Conservation (phyloP, 1,140 invertebrate genomes). For the Nomia melanderi region DNA sequence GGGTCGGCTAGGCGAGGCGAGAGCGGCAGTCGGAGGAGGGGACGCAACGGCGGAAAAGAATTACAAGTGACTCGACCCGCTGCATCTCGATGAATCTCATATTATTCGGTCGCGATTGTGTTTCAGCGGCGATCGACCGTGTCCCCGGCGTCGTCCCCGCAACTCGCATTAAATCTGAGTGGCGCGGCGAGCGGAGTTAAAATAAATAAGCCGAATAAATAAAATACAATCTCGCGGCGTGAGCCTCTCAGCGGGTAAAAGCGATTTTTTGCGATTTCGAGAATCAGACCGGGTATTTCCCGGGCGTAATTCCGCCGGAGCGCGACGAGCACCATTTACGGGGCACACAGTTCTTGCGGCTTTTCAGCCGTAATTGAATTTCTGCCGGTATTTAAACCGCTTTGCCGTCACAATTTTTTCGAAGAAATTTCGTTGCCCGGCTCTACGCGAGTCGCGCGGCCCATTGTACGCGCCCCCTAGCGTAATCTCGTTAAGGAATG, state of each 20-base stretch:
- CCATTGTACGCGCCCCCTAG: background rate
- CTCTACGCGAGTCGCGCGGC: background rate
- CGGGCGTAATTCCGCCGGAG: slow-evolving; percentile 7
- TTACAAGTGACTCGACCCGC: slow-evolving; percentile 77
- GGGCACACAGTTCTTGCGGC: slow-evolving; percentile 9
- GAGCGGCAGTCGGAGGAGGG: slow-evolving; percentile 37
- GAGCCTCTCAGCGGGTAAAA: background rate
- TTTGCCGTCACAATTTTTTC: slow-evolving; percentile 4
- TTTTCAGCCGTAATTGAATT: slow-evolving; percentile 37
- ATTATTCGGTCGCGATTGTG: slow-evolving; percentile 73
- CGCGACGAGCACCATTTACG: slow-evolving; percentile 17
- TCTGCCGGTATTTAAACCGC: slow-evolving; percentile 40
- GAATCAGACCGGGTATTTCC: background rate
- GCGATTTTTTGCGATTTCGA: background rate
- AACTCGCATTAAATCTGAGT: slow-evolving; percentile 40
- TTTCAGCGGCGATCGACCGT: slow-evolving; percentile 32
- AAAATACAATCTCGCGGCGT: slow-evolving; percentile 14
- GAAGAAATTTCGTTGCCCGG: slow-evolving; percentile 7
- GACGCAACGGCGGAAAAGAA: slow-evolving; percentile 76
- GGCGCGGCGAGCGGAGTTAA: background rate
- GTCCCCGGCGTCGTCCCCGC: background rate
- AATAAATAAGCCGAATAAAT: slow-evolving; percentile 24
- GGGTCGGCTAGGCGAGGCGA: slow-evolving; percentile 33
- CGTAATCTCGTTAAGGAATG: background rate
- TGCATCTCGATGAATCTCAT: slow-evolving; percentile 79